Evolutionary conservation across 2,888 invertebrate species (phyloP).

Genomic region (Crioceris asparagi): DNA sequence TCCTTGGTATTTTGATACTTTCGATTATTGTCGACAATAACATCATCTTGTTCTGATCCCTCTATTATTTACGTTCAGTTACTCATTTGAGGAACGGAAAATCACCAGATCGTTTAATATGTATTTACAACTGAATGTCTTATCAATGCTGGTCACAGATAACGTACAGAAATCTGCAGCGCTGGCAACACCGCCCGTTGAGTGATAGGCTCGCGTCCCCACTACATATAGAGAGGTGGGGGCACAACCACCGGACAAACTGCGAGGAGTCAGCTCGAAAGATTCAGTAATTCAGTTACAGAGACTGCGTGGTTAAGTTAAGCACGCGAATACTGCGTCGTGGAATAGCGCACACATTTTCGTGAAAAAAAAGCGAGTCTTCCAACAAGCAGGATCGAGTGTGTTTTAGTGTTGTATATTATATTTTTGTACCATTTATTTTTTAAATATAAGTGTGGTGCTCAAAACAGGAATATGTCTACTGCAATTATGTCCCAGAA

Average conservation of each 20-base stretch:
- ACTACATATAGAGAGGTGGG: constrained; percentile 4
- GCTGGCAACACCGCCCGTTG: constrained; percentile 9
- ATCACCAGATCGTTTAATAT: no score
- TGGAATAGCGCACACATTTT: constrained; percentile 29
- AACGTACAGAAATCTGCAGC: no score
- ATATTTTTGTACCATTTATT: constrained; percentile 16
- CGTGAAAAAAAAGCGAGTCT: constrained; percentile 28
- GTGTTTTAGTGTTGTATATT: constrained; percentile 17
- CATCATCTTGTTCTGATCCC: no score
- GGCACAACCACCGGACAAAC: no score
- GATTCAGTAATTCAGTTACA: constrained; percentile 27
- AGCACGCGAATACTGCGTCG: constrained; percentile 30
- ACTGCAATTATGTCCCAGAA: constrained; percentile 68
- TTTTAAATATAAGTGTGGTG: constrained; percentile 22
- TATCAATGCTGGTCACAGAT: no score
- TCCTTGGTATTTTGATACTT: no score
- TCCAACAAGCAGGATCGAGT: constrained; percentile 31
- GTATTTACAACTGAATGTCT: no score
- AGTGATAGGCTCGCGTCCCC: constrained; percentile 5
- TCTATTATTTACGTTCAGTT: no score
- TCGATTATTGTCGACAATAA: no score
- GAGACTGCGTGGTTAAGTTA: constrained; percentile 19
- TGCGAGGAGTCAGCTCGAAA: no score
- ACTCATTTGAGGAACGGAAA: no score
- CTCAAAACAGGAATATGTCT: constrained; percentile 45